A percentile compares a stretch with the other conserved stretches of the same genome.
Conservation (phyloP, 2,888 invertebrate species). For the Habrosyne pyritoides region DNA sequence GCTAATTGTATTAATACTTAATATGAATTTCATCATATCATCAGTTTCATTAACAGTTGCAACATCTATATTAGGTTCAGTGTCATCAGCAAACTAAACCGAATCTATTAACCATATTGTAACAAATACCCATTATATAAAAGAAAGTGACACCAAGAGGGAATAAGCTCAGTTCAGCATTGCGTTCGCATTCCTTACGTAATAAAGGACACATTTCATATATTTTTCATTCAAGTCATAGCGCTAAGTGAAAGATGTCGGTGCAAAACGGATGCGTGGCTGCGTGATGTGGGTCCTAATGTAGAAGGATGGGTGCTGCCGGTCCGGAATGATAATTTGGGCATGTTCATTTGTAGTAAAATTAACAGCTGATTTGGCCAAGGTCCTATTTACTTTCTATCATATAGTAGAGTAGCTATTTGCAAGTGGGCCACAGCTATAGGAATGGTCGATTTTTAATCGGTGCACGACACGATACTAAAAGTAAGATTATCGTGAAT, state of each 20-base stretch:
- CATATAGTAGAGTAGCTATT: conserved; percentile 12
- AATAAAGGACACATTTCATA: conserved; percentile 67
- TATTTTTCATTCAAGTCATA: conserved; percentile 66
- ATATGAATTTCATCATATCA: too few relatives aligned
- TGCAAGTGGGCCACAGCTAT: too few relatives aligned
- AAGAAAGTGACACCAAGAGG: conserved; percentile 68
- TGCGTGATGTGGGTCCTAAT: conserved; percentile 46
- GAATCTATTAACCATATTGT: background rate
- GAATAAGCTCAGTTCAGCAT: conserved; percentile 39
- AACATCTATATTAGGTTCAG: too few relatives aligned
- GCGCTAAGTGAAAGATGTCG: conserved; percentile 74
- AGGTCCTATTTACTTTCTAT: conserved; percentile 13
- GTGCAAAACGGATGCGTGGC: conserved; percentile 70
- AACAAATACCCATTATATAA: conserved; percentile 43
- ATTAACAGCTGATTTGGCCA: conserved; percentile 10
- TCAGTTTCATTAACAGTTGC: too few relatives aligned
- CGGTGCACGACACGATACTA: too few relatives aligned
- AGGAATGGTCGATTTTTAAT: too few relatives aligned
- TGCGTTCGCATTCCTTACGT: conserved; percentile 73
- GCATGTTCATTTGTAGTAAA: conserved; percentile 17
- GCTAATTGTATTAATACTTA: too few relatives aligned
- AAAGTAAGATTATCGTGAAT: too few relatives aligned
- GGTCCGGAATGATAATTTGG: conserved; percentile 13
- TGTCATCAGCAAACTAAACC: too few relatives aligned
- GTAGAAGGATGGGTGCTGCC: conserved; percentile 8